A percentile compares a stretch with the other conserved stretches of the same genome.
Conservation (phyloP, 2,797 vertebrate genomes). For the Intellagama lesueurii region DNA sequence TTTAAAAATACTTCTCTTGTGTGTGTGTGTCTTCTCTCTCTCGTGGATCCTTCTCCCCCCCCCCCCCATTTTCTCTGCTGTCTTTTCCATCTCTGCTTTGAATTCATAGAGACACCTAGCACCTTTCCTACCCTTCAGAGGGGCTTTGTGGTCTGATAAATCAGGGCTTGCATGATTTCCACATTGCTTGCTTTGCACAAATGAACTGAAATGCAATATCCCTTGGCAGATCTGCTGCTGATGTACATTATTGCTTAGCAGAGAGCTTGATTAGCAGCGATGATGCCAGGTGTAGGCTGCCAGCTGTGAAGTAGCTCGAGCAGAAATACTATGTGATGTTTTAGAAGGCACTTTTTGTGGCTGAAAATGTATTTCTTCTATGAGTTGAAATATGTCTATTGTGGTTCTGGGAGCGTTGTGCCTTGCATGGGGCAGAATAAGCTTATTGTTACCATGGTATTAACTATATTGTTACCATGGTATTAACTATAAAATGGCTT, state of each 20-base stretch:
- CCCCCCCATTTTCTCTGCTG: neutral
- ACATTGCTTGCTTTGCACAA: slow-evolving; percentile 38
- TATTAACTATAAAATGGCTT: neutral
- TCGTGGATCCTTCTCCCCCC: no score
- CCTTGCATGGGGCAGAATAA: neutral
- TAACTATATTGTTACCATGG: slow-evolving; percentile 2
- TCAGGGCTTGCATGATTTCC: slow-evolving; percentile 12
- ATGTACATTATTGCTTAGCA: slow-evolving; percentile 25
- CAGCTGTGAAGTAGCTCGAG: slow-evolving; percentile 40
- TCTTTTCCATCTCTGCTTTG: slow-evolving; percentile 6
- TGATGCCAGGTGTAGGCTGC: slow-evolving; percentile 43
- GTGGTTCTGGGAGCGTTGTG: neutral
- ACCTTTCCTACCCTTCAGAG: neutral
- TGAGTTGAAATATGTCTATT: neutral
- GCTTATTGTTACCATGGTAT: neutral
- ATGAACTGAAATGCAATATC: slow-evolving; percentile 37
- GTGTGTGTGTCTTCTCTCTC: no score
- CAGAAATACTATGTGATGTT: neutral
- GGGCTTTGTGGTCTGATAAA: neutral
- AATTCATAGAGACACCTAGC: neutral
- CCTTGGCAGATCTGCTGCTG: slow-evolving; percentile 10
- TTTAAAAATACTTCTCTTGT: neutral
- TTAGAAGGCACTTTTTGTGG: neutral
- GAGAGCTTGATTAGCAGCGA: slow-evolving; percentile 25
- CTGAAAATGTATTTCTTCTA: neutral